Evolutionary conservation across 2,888 invertebrate genomes (phyloP), one percentile per base, ranked within the genome.

Genomic region (Acanthosepion lycidas): DNA sequence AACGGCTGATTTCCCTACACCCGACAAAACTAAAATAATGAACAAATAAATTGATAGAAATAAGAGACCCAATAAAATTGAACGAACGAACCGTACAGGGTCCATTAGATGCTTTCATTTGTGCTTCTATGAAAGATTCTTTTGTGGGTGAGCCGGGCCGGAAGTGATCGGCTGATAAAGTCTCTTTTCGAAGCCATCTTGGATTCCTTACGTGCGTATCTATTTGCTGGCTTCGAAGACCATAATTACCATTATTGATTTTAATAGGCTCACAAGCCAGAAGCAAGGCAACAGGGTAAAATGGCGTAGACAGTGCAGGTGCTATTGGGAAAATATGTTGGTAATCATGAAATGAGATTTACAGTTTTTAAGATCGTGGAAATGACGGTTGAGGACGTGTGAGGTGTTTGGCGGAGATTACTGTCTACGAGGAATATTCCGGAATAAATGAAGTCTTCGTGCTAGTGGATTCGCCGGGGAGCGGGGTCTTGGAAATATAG

Each of bases 161-260:
- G 78, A 78, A 78, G 78, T 78, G 78, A 78, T n/a, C n/a, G 78
- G n/a, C 78, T n/a, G 78, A 78, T 78, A 78, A 33, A 78, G 78
- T n/a, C 78, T 78, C 15, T 78, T 33, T 78, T 78, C 78, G 78
- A 78, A 78, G 78, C 78, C 78, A 78, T 78, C 78, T 78, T 78
- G n/a, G 33, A 78, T 78, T n/a, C 78, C n/a, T 78, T 78, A 78
- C 78, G 78, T 78, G 78, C n/a, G n/a, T n/a, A 78, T 78, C 78
- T 78, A 78, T 78, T 78, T 78, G 78, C 78, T 78, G n/a, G 33
- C 78, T 78, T 78, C 78, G 78, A 78, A 78, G 78, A n/a, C 78
- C n/a, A 78, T 78, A 78, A 78, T 78, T 78, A 78, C 78, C n/a
- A 78, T 78, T 78, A 78, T 78, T 78, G 78, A 78, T 78, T 78